Percentiles rank a stretch among this genome's conserved stretches.
phyloP scores from a whole-genome alignment of 2,888 invertebrate genomes.

The Drosophila monieri region DNA sequence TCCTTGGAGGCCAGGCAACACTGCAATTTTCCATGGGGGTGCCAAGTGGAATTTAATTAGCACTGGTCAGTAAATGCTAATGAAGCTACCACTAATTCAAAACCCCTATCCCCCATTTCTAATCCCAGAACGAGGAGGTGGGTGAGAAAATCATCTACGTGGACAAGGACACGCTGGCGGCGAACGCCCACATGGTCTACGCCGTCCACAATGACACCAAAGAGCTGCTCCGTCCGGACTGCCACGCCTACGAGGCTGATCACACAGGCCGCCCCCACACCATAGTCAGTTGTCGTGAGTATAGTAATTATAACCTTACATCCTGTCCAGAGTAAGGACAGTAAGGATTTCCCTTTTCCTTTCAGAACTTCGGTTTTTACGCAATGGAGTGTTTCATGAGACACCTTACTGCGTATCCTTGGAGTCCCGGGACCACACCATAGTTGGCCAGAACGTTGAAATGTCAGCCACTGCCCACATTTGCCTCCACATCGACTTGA shows the following conservation, averaged over 20 bases:
- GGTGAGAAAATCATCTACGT: conserved; percentile 82
- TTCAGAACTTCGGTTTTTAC: conserved; percentile 80
- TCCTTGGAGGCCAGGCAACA: conserved; percentile 57
- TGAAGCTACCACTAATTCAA: conserved; percentile 41
- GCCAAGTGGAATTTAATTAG: conserved; percentile 64
- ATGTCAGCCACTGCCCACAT: conserved; percentile 80
- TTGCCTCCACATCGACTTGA: conserved; percentile 83
- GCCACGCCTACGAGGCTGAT: conserved; percentile 82
- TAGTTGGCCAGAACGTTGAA: conserved; percentile 65
- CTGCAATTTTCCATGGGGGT: conserved; percentile 51
- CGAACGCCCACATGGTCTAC: conserved; percentile 79
- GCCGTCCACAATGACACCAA: conserved; percentile 80
- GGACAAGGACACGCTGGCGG: conserved; percentile 81
- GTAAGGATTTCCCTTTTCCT: background rate
- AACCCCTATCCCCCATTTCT: background rate
- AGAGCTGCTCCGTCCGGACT: conserved; percentile 75
- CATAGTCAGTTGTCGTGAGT: conserved; percentile 83
- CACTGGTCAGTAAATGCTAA: conserved; percentile 72
- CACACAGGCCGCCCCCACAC: conserved; percentile 81
- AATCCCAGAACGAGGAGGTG: conserved; percentile 74
- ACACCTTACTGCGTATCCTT: conserved; percentile 85
- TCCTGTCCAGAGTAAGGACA: background rate
- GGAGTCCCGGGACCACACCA: conserved; percentile 85
- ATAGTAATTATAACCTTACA: no score
- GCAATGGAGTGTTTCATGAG: conserved; percentile 78